phyloP scores from a whole-genome alignment of 2,113 vertebrate species.

The Gadus chalcogrammus region DNA sequence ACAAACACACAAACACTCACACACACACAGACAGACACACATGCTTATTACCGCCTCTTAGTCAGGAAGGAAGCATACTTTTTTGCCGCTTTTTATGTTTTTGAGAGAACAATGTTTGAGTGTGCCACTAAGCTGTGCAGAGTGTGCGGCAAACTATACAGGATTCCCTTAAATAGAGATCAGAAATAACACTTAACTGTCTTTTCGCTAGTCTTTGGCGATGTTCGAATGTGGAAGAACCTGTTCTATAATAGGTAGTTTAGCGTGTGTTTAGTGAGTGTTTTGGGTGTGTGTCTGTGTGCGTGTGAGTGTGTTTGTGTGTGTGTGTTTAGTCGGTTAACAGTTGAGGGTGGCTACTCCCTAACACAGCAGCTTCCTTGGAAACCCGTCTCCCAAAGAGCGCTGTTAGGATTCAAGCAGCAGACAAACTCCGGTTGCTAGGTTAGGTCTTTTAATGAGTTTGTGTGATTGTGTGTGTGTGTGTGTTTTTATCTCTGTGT shows the following conservation, averaged over 20 bases:
- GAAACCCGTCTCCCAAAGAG: conserved; percentile 53
- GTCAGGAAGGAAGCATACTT: conserved; percentile 67
- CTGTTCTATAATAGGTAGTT: background rate
- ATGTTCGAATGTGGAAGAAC: background rate
- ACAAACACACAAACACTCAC: conserved; percentile 27
- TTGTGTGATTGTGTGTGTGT: conserved; percentile 26
- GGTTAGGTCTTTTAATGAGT: conserved; percentile 35
- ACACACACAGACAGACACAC: too few relatives aligned
- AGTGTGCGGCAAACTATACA: too few relatives aligned
- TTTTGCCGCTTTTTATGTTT: conserved; percentile 17
- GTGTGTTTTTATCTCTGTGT: conserved; percentile 31
- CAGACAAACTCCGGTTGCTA: conserved; percentile 60
- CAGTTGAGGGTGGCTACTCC: conserved; percentile 7
- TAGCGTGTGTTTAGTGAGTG: background rate
- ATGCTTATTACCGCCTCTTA: too few relatives aligned
- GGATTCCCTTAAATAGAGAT: too few relatives aligned
- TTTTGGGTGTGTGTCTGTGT: background rate
- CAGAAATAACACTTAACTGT: background rate
- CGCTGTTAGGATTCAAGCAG: conserved; percentile 56
- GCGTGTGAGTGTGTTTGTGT: too few relatives aligned
- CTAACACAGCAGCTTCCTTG: conserved; percentile 41
- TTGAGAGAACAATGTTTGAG: too few relatives aligned
- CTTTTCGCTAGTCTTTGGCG: background rate
- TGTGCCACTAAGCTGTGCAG: too few relatives aligned
- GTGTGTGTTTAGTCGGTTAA: conserved; percentile 16